Base-by-base conservation (phyloP, 1,140 invertebrate genomes). In the Eulimnadia texana region DNA sequence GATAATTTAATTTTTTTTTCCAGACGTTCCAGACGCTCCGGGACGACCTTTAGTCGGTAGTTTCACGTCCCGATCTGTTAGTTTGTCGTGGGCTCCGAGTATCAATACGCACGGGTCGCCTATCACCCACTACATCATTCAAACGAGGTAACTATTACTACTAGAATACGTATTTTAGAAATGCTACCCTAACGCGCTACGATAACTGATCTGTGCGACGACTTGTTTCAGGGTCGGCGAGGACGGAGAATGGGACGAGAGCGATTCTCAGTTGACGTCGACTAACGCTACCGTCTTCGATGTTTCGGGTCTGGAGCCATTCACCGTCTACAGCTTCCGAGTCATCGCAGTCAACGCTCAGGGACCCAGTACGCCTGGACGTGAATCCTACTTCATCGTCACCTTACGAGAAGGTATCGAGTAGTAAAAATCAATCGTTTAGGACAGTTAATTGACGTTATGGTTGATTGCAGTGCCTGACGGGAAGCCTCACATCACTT, bases 251-350 rank as follows among this genome's bases (percentile, higher is more conserved):
- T 84, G 82, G 82, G 77, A 82, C 69, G 76, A 78, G 64, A 68
- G 71, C 60, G 74, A 79, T 60, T 79, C 78, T 63, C 80, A 84
- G 63, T 71, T 79, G 62, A 86, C 84, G 2, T 76, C 78, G 59
- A 78, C 74, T 66, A 87, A 85, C 73, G 72, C 76, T 49, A 83
- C 82, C 53, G 78, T 72, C 66, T 82, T 83, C 76, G 67, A 73
- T 60, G 79, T 87, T 65, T 77, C 76, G 61, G 78, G 77, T 54
- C 74, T 87, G 60, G 74, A 76, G 63, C 84, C 85, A 19, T 87
- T 82, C 71, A 86, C 82, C 28, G 83, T 85, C 52, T 86, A 87
- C 72, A 85, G 83, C 71, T 87, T 87, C 74, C 77, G 82, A 58
- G 79, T 86, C 61, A 71, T 81, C 53, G 84, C 83, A 33, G 82